These are phyloP conservation scores for Anguilla obscura DNA, from an alignment of 2,797 vertebrate species.

Conservation along the genomic window DNA sequence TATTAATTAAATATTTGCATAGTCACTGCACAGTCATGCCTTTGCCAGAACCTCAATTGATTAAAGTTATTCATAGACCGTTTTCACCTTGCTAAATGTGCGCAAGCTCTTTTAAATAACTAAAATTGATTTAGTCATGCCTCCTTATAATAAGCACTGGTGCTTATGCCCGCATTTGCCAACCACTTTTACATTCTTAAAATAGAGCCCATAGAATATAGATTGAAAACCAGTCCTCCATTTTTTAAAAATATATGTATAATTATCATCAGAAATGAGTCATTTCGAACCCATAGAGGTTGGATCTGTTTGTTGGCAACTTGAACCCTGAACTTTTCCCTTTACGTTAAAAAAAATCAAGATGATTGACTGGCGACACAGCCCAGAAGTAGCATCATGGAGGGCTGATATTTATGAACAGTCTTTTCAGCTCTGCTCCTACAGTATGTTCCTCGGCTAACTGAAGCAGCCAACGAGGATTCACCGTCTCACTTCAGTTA, in stretches of 20 bases:
- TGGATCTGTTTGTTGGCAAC: background rate
- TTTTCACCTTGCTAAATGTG: background rate
- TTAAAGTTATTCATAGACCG: background rate
- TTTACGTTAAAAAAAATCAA: background rate
- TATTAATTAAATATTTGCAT: background rate
- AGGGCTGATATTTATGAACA: background rate
- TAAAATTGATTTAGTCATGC: background rate
- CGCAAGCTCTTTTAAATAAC: background rate
- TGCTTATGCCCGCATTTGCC: background rate
- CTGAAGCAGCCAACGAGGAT: slow-evolving; percentile 19
- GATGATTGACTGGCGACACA: background rate
- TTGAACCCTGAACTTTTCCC: background rate
- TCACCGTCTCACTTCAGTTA: slow-evolving; percentile 20
- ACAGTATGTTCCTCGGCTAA: background rate
- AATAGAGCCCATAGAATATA: background rate
- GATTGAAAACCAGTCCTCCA: background rate
- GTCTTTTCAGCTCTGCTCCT: background rate
- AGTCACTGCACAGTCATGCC: background rate
- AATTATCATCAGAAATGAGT: background rate
- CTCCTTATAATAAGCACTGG: background rate
- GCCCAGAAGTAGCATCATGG: background rate
- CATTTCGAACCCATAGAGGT: background rate
- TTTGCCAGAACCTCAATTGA: background rate
- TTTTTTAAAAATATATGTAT: background rate
- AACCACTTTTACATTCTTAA: background rate